These are phyloP conservation scores for Drosophila greeni DNA, from an alignment of 2,888 invertebrate species.

Conservation along the genomic window DNA sequence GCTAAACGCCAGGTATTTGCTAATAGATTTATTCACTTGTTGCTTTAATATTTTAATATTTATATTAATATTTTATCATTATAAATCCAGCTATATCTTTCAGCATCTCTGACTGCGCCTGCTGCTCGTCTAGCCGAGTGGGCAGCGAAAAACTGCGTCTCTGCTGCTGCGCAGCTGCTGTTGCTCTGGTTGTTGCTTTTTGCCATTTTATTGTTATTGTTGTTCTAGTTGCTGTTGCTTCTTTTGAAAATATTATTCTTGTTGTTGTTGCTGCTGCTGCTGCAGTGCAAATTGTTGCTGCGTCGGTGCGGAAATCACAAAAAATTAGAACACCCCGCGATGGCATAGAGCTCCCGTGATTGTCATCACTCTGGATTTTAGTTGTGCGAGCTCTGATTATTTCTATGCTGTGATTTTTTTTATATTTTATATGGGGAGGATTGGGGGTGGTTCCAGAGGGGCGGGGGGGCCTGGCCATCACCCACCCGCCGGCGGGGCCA, in stretches of 20 bases:
- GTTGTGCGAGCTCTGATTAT: slow-evolving; percentile 18
- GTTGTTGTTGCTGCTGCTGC: slow-evolving; percentile 20
- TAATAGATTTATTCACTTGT: not conserved
- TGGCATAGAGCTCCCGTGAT: slow-evolving; percentile 49
- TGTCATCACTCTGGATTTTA: slow-evolving; percentile 38
- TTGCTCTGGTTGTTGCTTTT: slow-evolving; percentile 29
- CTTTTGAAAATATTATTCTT: slow-evolving; percentile 24
- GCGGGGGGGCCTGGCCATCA: slow-evolving; percentile 28
- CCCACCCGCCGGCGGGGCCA: slow-evolving; percentile 54
- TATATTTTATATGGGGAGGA: not conserved
- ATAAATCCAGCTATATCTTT: not conserved
- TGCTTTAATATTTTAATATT: not conserved
- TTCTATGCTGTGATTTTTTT: not conserved
- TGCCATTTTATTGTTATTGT: slow-evolving; percentile 14
- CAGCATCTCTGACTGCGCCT: slow-evolving; percentile 18
- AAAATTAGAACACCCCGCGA: slow-evolving; percentile 57
- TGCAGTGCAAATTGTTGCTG: slow-evolving; percentile 48
- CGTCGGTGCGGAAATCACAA: slow-evolving; percentile 62
- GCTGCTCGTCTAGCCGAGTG: slow-evolving; percentile 56
- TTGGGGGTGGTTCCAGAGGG: not conserved
- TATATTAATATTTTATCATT: not conserved
- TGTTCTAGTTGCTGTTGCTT: slow-evolving; percentile 29
- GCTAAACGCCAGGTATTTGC: not conserved
- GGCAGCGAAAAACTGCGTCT: slow-evolving; percentile 21
- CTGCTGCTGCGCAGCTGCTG: slow-evolving; percentile 18